These are phyloP conservation scores for Cavia aperea DNA, from an alignment of 2,113 vertebrate genomes.

Conservation along the genomic window DNA sequence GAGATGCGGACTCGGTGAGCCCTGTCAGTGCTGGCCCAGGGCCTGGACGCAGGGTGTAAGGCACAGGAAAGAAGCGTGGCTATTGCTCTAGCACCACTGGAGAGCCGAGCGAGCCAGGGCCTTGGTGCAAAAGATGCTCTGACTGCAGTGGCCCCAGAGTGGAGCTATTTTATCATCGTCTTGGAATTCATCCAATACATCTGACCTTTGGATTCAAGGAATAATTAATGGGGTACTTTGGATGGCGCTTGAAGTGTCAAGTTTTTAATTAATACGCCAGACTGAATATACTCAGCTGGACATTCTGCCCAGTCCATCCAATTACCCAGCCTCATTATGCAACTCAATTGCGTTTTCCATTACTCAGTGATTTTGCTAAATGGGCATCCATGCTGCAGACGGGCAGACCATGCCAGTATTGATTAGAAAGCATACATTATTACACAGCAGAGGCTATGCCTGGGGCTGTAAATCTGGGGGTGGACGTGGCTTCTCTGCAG, in stretches of 20 bases:
- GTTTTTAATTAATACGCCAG: slow-evolving; percentile 48
- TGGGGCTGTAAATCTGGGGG: background rate
- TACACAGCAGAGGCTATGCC: background rate
- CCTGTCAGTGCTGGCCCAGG: accelerated
- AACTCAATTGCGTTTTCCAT: slow-evolving; percentile 37
- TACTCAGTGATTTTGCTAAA: slow-evolving; percentile 48
- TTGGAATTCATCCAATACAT: background rate
- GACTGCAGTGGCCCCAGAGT: accelerated
- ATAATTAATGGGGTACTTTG: slow-evolving; percentile 37
- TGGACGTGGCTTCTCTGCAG: background rate
- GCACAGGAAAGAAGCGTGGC: too few relatives aligned
- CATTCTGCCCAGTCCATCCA: slow-evolving; percentile 37
- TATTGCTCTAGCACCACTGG: background rate
- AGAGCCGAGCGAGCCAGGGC: background rate
- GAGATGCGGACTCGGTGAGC: accelerated
- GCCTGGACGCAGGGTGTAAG: accelerated
- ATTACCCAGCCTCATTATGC: slow-evolving; percentile 51
- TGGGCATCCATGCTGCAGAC: background rate
- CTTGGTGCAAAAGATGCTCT: accelerated
- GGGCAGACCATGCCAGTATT: background rate
- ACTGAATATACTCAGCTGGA: slow-evolving; percentile 25
- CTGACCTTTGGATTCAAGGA: slow-evolving; percentile 40
- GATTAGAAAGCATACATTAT: slow-evolving; percentile 30
- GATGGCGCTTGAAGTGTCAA: background rate
- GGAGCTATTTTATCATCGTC: background rate